Evolutionary conservation across 1,140 invertebrate species (phyloP), one percentile per base, ranked within the genome.

Genomic region (Portunus trituberculatus): DNA sequence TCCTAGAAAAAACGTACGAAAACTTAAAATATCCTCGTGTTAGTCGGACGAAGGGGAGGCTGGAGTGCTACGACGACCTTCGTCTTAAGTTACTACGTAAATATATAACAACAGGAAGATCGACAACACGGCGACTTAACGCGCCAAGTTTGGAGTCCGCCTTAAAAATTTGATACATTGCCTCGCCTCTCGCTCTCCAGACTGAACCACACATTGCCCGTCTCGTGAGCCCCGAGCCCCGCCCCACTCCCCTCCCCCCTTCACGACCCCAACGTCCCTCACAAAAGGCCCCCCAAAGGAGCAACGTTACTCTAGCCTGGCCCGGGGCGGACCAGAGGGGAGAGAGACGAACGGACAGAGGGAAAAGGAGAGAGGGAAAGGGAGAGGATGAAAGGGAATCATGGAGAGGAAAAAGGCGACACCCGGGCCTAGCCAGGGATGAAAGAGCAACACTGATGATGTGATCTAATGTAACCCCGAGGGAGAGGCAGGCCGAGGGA

Each of bases 361-460:
- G 20, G n/a, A 76, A 20, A n/a, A 25, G 25, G 67, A 76, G 67
- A n/a, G 67, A 76, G 67, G 25, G 1, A 2, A 20, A 76, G 67
- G 67, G 25, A 76, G 20, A 76, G 67, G 67, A 76, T 76, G 67
- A 76, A 76, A 76, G 67, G 67, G 20, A 76, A n/a, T 20, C 20
- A 76, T 12, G 67, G 67, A 76, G 67, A n/a, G 67, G 67, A n/a
- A 76, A n/a, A 76, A n/a, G 20, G 67, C 67, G 67, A 76, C 67
- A 76, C 67, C 67, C 67, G 67, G 67, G 67, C 20, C 67, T 76
- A 20, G 67, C 67, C 10, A 20, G n/a, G 67, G 67, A 76, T 76
- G 67, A 76, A 76, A 76, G 67, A 76, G 67, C 67, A 76, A 76
- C 67, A 76, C 67, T 76, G 67, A 76, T 76, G 67, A 76, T 76